Percentiles rank a stretch among this genome's conserved stretches.
Evolutionary conservation across 2,797 vertebrate species (phyloP).

Genomic region (Podarcis lilfordi): DNA sequence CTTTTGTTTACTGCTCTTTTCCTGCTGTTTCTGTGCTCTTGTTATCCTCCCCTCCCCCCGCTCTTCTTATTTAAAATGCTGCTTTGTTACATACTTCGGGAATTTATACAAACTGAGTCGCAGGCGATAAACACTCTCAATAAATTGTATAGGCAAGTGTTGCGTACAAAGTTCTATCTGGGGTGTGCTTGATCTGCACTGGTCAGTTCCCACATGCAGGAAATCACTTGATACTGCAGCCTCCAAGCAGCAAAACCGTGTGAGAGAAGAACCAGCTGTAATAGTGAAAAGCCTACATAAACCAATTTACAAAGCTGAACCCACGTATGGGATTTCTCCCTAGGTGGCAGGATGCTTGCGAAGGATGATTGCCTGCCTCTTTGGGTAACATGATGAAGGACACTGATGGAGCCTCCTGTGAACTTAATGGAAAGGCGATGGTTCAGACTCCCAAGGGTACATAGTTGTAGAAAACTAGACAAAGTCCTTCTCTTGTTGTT

Average conservation of each 20-base stretch:
- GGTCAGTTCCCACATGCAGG: not conserved
- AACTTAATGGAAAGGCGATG: not conserved
- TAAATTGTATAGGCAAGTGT: not conserved
- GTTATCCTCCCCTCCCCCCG: no score
- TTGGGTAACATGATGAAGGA: not conserved
- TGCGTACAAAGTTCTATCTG: not conserved
- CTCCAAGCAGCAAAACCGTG: not conserved
- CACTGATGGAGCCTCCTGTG: not conserved
- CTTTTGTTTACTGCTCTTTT: not conserved
- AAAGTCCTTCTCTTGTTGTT: not conserved
- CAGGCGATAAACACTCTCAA: not conserved
- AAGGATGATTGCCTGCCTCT: not conserved
- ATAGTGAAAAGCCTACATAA: not conserved
- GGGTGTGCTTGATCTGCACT: not conserved
- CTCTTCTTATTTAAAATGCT: not conserved
- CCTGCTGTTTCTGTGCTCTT: not conserved
- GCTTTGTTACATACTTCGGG: no score
- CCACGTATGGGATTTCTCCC: not conserved
- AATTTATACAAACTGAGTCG: not conserved
- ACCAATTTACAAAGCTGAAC: not conserved
- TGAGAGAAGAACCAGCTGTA: not conserved
- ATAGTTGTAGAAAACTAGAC: not conserved
- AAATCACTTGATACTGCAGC: not conserved
- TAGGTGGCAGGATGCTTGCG: not conserved
- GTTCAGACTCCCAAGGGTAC: not conserved